phyloP scores from a whole-genome alignment of 2,888 invertebrate species.

The Stenurella melanura region DNA sequence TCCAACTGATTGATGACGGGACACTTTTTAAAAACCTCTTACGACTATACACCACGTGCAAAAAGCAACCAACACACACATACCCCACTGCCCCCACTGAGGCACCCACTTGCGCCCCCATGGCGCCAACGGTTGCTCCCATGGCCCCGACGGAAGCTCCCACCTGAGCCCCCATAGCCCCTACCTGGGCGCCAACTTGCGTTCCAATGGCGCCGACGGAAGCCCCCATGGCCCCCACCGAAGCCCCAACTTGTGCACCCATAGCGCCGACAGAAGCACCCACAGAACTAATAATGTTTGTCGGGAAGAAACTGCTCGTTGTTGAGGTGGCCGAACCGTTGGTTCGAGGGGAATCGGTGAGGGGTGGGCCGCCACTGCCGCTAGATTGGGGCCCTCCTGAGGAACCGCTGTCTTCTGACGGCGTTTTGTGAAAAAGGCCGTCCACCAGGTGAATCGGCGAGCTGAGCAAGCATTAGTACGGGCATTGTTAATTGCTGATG shows the following conservation, averaged over 20 bases:
- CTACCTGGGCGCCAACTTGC: slow-evolving; percentile 67
- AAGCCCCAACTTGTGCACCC: slow-evolving; percentile 67
- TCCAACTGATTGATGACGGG: not conserved
- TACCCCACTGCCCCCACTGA: slow-evolving; percentile 69
- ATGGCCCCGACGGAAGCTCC: slow-evolving; percentile 66
- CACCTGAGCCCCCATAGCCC: slow-evolving; percentile 69
- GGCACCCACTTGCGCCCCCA: slow-evolving; percentile 68
- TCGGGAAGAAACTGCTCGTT: slow-evolving; percentile 71
- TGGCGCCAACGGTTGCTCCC: slow-evolving; percentile 66
- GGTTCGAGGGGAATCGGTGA: slow-evolving; percentile 65
- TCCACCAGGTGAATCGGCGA: slow-evolving; percentile 97
- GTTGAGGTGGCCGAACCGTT: slow-evolving; percentile 50
- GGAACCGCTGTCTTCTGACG: slow-evolving; percentile 91
- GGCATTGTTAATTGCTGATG: slow-evolving; percentile 49
- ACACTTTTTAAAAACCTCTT: slow-evolving; percentile 16
- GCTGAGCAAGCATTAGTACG: slow-evolving; percentile 72
- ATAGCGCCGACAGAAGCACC: slow-evolving; percentile 71
- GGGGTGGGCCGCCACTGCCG: slow-evolving; percentile 76
- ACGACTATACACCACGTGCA: slow-evolving; percentile 46
- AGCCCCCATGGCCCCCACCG: slow-evolving; percentile 62
- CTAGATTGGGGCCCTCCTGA: slow-evolving; percentile 73
- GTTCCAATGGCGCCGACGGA: slow-evolving; percentile 70
- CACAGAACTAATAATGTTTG: slow-evolving; percentile 71
- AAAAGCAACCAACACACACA: slow-evolving; percentile 60
- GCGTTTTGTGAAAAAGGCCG: slow-evolving; percentile 93